Conservation (phyloP, 2,113 vertebrate genomes). For the Anarrhichthys ocellatus region DNA sequence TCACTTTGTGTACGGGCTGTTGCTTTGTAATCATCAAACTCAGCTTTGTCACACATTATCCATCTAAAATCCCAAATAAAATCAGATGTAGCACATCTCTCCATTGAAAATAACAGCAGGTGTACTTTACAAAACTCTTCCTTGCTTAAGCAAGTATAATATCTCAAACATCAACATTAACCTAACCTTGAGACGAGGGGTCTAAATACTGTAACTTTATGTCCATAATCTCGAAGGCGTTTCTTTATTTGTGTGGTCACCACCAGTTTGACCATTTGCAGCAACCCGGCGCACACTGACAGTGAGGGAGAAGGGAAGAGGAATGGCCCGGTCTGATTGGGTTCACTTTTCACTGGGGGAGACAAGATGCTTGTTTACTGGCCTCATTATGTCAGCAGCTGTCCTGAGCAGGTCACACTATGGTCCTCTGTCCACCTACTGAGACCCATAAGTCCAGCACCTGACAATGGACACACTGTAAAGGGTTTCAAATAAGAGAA, state of each 20-base stretch:
- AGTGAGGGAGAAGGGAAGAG: constrained; percentile 57
- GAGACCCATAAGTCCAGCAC: constrained; percentile 69
- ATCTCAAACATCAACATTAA: background rate
- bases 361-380: constrained; percentile 86
- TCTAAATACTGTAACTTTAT: background rate
- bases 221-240: constrained; percentile 8
- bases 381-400: constrained; percentile 85
- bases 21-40: background rate
- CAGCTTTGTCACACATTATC: background rate
- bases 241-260: constrained; percentile 18
- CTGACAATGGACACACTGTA: constrained; percentile 61
- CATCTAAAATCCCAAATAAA: background rate
- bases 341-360: constrained; percentile 67
- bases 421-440: constrained; percentile 80
- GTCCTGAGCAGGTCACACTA: constrained; percentile 80
- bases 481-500: constrained; percentile 45
- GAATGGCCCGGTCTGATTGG: constrained; percentile 63
- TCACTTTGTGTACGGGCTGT: background rate
- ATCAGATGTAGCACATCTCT: background rate
- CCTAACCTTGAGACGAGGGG: background rate
- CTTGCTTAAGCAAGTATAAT: background rate
- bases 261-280: constrained; percentile 59
- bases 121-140: background rate
- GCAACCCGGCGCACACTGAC: constrained; percentile 36
- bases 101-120: background rate